Evolutionary conservation across 2,888 invertebrate genomes (phyloP).

Genomic region (Ochropleura plecta): DNA sequence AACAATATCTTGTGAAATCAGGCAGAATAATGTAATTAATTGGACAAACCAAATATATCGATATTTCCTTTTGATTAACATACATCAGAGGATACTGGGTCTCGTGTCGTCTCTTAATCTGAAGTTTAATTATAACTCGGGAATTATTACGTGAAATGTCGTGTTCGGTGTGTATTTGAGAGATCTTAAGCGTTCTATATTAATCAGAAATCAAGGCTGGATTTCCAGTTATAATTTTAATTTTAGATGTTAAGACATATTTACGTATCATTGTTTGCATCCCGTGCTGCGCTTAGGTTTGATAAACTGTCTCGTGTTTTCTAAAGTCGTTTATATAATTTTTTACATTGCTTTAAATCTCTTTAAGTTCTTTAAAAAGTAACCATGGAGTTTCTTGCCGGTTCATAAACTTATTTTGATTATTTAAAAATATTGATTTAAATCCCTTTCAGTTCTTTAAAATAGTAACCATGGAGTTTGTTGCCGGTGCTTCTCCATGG

Average conservation of each 20-base stretch:
- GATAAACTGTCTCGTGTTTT: too few species aligned
- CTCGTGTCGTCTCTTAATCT: background rate
- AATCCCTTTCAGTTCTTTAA: background rate
- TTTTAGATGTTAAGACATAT: too few species aligned
- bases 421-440: conserved; percentile 1
- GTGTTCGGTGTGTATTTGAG: conserved; percentile 8
- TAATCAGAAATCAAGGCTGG: background rate
- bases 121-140: conserved; percentile 6
- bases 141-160: background rate
- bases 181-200: background rate
- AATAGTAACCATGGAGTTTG: too few species aligned
- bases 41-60: background rate
- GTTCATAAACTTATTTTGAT: too few species aligned
- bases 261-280: too few species aligned
- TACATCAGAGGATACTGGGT: conserved; percentile 17
- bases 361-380: too few species aligned
- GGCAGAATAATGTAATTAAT: conserved; percentile 25
- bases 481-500: too few species aligned
- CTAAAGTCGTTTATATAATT: too few species aligned
- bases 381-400: too few species aligned
- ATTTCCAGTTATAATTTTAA: background rate
- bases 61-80: conserved; percentile 40
- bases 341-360: too few species aligned
- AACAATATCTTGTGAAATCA: conserved; percentile 32
- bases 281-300: too few species aligned